Evolutionary conservation across 2,113 vertebrate genomes (phyloP).

Genomic region (Myrmophylax atrothorax): DNA sequence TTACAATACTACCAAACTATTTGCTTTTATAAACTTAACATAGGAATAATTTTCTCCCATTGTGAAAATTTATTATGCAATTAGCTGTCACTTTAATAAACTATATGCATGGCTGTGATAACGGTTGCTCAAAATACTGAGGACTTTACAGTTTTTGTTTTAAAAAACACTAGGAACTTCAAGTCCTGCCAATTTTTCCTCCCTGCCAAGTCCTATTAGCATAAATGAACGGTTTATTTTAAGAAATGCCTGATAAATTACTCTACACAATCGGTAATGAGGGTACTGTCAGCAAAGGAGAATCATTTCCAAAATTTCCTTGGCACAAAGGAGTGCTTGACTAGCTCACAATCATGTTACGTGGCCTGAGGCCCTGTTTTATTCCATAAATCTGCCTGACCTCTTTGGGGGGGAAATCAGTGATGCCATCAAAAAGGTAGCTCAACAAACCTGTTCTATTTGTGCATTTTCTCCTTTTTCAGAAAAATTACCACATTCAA

Average conservation of each 20-base stretch:
- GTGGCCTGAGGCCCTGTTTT: conserved; percentile 41
- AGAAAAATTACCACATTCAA: background rate
- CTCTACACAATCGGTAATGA: conserved; percentile 86
- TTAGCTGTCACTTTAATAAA: conserved; percentile 70
- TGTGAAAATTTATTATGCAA: conserved; percentile 72
- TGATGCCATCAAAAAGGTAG: background rate
- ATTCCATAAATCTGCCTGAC: conserved; percentile 68
- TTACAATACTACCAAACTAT: conserved; percentile 49
- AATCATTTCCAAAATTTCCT: conserved; percentile 83
- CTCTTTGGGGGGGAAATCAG: conserved; percentile 26
- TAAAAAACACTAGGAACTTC: conserved; percentile 79
- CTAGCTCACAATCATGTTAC: conserved; percentile 72
- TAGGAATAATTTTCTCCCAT: conserved; percentile 65
- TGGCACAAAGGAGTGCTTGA: conserved; percentile 75
- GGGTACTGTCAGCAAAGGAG: conserved; percentile 82
- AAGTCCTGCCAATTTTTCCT: conserved; percentile 82
- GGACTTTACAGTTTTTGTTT: conserved; percentile 74
- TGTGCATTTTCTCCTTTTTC: background rate
- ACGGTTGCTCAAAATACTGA: conserved; percentile 69
- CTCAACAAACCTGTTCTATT: background rate
- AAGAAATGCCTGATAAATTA: conserved; percentile 89
- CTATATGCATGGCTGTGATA: conserved; percentile 55
- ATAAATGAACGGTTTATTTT: conserved; percentile 89
- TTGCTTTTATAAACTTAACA: conserved; percentile 61
- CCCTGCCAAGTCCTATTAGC: conserved; percentile 85